Percentiles rank a stretch among this genome's conserved stretches.
Conservation (phyloP, 1,140 invertebrate species). For the Bombus ignitus region DNA sequence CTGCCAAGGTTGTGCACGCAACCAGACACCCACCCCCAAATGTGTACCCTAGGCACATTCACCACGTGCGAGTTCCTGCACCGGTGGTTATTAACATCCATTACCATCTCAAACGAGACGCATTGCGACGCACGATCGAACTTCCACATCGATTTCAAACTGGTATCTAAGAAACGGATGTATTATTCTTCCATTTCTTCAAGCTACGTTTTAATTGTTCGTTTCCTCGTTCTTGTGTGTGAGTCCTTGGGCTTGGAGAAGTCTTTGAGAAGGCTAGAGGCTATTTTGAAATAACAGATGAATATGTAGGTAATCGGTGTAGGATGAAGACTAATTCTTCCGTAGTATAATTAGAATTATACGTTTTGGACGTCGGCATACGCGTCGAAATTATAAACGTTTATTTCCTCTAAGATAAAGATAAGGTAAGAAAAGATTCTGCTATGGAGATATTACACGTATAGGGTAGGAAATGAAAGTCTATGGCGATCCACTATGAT, state of each 20-base stretch:
- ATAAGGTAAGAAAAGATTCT: too few species aligned
- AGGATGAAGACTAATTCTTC: neutral
- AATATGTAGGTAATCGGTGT: too few species aligned
- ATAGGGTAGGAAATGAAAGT: too few species aligned
- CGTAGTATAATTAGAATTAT: neutral
- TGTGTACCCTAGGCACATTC: slow-evolving; percentile 15
- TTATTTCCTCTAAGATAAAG: neutral
- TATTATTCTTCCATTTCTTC: slow-evolving; percentile 26
- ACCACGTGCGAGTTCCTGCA: slow-evolving; percentile 36
- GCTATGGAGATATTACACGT: too few species aligned
- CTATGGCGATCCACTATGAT: too few species aligned
- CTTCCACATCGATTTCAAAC: neutral
- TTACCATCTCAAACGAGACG: slow-evolving; percentile 55
- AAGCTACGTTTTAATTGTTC: neutral
- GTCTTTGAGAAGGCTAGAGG: neutral
- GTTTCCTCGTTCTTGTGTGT: neutral
- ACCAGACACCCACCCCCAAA: slow-evolving; percentile 39
- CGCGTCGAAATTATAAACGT: neutral
- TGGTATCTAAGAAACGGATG: neutral
- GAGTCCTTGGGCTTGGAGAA: too few species aligned
- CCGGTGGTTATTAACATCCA: slow-evolving; percentile 52
- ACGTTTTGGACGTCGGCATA: neutral
- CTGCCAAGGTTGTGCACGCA: slow-evolving; percentile 52
- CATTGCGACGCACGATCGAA: slow-evolving; percentile 46
- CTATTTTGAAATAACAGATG: neutral